A percentile compares a stretch with the other conserved stretches of the same genome.
Evolutionary conservation across 1,140 invertebrate species (phyloP).

Genomic region (Euura lappo): DNA sequence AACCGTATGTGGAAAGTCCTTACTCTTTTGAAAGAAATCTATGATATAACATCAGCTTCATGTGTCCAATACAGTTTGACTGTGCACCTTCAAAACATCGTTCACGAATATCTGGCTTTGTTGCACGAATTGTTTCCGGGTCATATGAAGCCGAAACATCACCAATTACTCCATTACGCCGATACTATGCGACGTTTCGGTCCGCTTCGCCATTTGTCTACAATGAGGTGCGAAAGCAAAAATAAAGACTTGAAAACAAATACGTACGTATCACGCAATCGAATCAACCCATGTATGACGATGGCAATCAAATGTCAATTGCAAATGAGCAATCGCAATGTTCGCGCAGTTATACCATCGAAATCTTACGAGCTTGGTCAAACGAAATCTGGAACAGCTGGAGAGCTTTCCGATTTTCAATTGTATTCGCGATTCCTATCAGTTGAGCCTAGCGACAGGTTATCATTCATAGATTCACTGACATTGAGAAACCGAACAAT

Average conservation of each 20-base stretch:
- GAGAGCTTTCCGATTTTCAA: too few species aligned
- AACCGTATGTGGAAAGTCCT: conserved; percentile 20
- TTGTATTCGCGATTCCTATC: too few species aligned
- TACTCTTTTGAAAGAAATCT: conserved; percentile 21
- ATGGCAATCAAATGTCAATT: conserved; percentile 29
- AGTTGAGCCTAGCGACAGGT: too few species aligned
- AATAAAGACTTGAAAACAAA: conserved; percentile 24
- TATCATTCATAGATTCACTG: too few species aligned
- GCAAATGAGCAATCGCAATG: too few species aligned
- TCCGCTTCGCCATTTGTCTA: conserved; percentile 23
- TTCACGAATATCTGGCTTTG: conserved; percentile 17
- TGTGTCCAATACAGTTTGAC: conserved; percentile 9
- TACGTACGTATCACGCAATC: conserved; percentile 17
- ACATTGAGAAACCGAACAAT: too few species aligned
- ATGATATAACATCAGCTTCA: conserved; percentile 18
- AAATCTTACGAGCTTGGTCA: too few species aligned
- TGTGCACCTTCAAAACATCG: conserved; percentile 11
- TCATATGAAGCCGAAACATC: conserved; percentile 24
- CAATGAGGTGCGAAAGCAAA: conserved; percentile 24
- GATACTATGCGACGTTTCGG: conserved; percentile 19
- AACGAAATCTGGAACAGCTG: too few species aligned
- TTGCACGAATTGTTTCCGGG: conserved; percentile 17
- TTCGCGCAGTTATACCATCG: too few species aligned
- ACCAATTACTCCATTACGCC: conserved; percentile 23
- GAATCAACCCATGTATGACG: conserved; percentile 26